Evolutionary conservation across 1,140 invertebrate genomes (phyloP).

Genomic region (Stegodyphus mimosarum): DNA sequence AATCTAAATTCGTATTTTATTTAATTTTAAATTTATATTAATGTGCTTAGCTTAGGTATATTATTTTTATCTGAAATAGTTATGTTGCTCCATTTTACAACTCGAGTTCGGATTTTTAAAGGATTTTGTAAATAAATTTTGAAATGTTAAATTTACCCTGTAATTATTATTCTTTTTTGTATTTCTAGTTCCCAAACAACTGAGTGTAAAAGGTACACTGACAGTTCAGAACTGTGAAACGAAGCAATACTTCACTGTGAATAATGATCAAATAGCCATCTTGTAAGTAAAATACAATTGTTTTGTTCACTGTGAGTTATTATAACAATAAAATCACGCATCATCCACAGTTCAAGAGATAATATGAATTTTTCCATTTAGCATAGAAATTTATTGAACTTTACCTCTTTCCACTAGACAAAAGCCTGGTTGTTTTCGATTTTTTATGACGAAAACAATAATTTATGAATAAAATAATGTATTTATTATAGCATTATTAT

Average conservation of each 20-base stretch:
- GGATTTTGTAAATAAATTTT: no score
- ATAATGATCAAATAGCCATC: conserved; percentile 37
- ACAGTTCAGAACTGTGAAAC: conserved; percentile 40
- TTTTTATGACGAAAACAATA: no score
- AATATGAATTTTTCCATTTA: no score
- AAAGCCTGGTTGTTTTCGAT: no score
- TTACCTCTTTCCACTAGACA: no score
- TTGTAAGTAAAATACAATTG: conserved; percentile 26
- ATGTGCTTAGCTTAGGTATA: neutral
- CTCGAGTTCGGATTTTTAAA: neutral
- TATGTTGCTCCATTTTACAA: neutral
- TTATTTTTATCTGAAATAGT: neutral
- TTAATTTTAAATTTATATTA: neutral
- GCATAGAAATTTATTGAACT: no score
- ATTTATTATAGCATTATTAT: no score
- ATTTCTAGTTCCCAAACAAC: conserved; percentile 43
- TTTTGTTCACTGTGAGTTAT: no score
- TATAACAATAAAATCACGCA: no score
- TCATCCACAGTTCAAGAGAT: no score
- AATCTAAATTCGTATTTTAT: neutral
- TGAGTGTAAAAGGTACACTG: conserved; percentile 27
- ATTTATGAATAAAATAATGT: no score
- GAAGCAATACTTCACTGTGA: conserved; percentile 29
- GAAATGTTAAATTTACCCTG: neutral
- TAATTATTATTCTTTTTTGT: neutral